Percentiles rank a stretch among this genome's conserved stretches.
phyloP scores from a whole-genome alignment of 2,888 invertebrate species.

The Drosophila acutilabella region DNA sequence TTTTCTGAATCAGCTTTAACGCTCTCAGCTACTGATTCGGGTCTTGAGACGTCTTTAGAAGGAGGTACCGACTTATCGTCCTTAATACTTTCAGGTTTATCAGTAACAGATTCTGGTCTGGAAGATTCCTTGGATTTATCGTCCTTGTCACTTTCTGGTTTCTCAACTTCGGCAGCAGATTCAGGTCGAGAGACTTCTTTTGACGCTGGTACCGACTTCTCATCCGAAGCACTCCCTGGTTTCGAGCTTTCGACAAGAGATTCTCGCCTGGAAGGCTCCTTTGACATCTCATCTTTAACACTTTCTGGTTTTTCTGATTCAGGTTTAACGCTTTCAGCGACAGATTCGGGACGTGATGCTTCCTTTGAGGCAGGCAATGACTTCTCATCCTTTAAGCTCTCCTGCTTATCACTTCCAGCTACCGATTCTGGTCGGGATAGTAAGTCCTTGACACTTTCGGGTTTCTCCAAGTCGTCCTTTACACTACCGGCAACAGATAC shows the following conservation, averaged over 20 bases:
- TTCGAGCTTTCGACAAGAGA: conserved; percentile 29
- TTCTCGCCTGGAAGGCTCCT: conserved; percentile 33
- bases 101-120: conserved; percentile 63
- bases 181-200: conserved; percentile 42
- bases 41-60: conserved; percentile 5
- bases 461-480: not conserved
- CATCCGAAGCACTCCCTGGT: conserved; percentile 21
- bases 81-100: not conserved
- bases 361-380: conserved; percentile 30
- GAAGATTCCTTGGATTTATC: conserved; percentile 58
- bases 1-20: conserved; percentile 23
- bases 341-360: conserved; percentile 36
- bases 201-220: conserved; percentile 27
- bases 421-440: conserved; percentile 16
- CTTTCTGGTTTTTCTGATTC: conserved; percentile 28
- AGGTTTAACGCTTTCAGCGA: conserved; percentile 25
- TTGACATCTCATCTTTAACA: conserved; percentile 23
- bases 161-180: conserved; percentile 40
- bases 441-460: not conserved
- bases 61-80: not conserved
- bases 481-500: conserved; percentile 16
- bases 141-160: conserved; percentile 35
- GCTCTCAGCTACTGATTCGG: not conserved
- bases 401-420: conserved; percentile 24
- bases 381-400: conserved; percentile 15